Base-by-base conservation (phyloP, 1,140 invertebrate genomes). In the Uloborus diversus region DNA sequence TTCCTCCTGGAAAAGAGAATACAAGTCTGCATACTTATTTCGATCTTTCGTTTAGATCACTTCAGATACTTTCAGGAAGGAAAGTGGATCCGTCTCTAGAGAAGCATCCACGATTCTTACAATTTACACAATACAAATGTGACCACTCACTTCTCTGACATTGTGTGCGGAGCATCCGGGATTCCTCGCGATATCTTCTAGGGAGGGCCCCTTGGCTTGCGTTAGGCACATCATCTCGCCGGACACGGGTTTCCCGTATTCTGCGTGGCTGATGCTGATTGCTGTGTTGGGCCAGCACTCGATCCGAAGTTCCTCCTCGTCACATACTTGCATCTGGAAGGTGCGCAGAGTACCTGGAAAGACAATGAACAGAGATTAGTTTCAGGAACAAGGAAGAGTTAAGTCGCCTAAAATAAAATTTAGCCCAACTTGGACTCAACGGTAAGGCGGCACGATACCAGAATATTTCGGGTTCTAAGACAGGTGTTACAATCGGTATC, bases 311-410 rank as follows among this genome's bases (percentile, higher is more conserved):
- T 91, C 89, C 84, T 96, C 93, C 64, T 93, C 93, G 85, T 96
- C 94, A 87, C 95, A 97, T 3, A 93, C 92, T 4, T 92, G 93
- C 83, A 92, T 90, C 85, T 96, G 94, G 86, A 94, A 95, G 66
- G 94, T 96, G 83, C 93, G 90, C 80, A 97, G 88, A 17, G 94
- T 96, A 47, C 93, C 93, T 84, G 94, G 92, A 82, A 96, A 90
- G 70, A 95, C 89, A 84, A 93, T 94, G 96, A 89, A 27, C n/a
- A n/a, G n/a, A n/a, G n/a, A n/a, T n/a, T n/a, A n/a, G n/a, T n/a
- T n/a, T n/a, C n/a, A n/a, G n/a, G 84, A 84, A 80, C 79, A 85
- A 85, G 85, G 85, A 83, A 84, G 78, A 82, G 80, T 79, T 25
- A 53, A n/a, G n/a, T n/a, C n/a, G n/a, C n/a, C n/a, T n/a, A n/a